Conservation (phyloP, 2,113 vertebrate genomes). For the Notothenia rossii region DNA sequence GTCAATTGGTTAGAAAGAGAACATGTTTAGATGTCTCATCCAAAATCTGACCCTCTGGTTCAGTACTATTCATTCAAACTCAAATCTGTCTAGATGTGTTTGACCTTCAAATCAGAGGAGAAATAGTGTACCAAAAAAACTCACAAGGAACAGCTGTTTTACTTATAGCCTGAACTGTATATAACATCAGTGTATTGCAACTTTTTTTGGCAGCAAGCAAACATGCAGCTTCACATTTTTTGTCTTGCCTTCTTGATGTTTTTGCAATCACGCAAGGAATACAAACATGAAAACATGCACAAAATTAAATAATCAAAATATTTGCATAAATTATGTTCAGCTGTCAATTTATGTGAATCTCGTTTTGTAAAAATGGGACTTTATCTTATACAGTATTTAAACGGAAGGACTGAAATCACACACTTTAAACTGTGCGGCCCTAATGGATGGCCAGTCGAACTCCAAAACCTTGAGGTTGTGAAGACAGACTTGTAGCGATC, state of each 20-base stretch:
- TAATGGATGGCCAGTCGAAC: constrained; percentile 8
- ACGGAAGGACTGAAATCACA: neutral
- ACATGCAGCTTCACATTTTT: neutral
- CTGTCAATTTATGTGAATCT: neutral
- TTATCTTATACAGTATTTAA: neutral
- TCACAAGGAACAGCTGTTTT: neutral
- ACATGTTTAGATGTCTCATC: too few relatives aligned
- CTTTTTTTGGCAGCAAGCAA: neutral
- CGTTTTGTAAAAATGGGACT: constrained; percentile 5
- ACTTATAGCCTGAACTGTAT: constrained; percentile 1
- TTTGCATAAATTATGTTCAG: constrained; percentile 8
- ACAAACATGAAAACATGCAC: neutral
- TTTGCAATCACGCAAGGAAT: neutral
- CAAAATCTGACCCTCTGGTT: too few relatives aligned
- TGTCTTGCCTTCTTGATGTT: neutral
- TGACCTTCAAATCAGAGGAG: constrained; percentile 1
- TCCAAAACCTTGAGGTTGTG: constrained; percentile 21
- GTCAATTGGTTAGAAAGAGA: too few relatives aligned
- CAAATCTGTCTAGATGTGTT: neutral
- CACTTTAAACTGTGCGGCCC: constrained; percentile 11
- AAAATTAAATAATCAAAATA: constrained; percentile 3
- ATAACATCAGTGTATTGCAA: neutral
- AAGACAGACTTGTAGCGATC: constrained; percentile 20
- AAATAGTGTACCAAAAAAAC: neutral
- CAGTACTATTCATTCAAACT: neutral